Conservation (phyloP, 2,113 vertebrate species). For the Peucedramus taeniatus region DNA sequence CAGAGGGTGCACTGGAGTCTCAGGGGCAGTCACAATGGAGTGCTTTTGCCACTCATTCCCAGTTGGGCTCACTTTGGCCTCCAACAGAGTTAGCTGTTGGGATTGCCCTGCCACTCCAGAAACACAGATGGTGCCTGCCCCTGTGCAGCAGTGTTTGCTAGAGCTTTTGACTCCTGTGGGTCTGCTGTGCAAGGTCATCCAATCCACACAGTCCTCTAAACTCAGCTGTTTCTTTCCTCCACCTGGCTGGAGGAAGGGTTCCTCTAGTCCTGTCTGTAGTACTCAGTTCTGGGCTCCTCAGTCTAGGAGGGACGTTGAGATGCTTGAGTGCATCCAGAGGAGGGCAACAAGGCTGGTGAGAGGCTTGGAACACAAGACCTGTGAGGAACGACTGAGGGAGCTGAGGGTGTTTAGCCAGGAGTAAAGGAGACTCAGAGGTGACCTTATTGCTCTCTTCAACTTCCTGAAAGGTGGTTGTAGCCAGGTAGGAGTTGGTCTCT, state of each 20-base stretch:
- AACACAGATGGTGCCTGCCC: background rate
- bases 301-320: background rate
- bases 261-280: background rate
- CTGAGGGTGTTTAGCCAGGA: background rate
- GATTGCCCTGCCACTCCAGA: background rate
- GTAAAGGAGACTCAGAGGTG: background rate
- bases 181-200: background rate
- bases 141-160: background rate
- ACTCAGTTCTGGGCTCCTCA: background rate
- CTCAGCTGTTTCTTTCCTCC: background rate
- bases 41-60: background rate
- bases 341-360: background rate
- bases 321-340: fast-evolving
- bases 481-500: background rate
- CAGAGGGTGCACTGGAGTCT: background rate
- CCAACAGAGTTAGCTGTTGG: background rate
- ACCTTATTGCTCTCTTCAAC: background rate
- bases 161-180: background rate
- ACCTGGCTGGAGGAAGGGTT: background rate
- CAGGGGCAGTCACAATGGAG: background rate
- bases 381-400: background rate
- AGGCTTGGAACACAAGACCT: background rate
- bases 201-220: background rate
- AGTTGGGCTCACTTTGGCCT: background rate
- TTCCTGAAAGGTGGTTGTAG: background rate